These are phyloP conservation scores for Trachelus stipa DNA, from an alignment of 2,888 invertebrate species.

Conservation along the genomic window DNA sequence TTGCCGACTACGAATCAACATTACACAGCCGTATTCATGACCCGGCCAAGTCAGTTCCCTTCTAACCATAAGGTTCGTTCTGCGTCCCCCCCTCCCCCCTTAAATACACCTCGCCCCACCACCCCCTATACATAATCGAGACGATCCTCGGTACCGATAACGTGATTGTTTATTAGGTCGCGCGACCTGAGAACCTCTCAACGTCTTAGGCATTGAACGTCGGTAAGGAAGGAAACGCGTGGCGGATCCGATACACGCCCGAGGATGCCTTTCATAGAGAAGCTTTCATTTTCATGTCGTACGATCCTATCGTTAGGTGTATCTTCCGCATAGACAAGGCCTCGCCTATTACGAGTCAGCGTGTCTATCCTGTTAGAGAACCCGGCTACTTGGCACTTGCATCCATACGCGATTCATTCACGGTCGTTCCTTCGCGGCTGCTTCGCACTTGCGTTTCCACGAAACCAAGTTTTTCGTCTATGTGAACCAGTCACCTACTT, in stretches of 20 bases:
- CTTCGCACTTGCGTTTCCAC: not conserved
- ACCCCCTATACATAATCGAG: not conserved
- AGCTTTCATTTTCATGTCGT: conserved; percentile 9
- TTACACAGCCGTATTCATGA: not conserved
- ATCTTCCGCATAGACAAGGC: conserved; percentile 6
- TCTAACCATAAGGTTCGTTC: not conserved
- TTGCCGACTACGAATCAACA: not conserved
- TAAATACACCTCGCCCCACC: not conserved
- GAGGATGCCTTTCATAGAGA: not conserved
- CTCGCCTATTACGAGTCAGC: conserved; percentile 1
- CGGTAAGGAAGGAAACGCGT: not conserved
- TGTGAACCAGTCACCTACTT: not conserved
- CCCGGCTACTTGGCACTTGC: not conserved
- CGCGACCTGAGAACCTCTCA: not conserved
- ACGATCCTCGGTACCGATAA: not conserved
- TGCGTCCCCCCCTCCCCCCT: not conserved
- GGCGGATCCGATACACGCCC: not conserved
- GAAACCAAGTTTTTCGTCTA: not conserved
- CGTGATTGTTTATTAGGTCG: not conserved
- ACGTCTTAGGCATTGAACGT: not conserved
- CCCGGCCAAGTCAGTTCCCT: not conserved
- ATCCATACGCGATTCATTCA: not conserved
- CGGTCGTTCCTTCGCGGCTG: not conserved
- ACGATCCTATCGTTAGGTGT: not conserved
- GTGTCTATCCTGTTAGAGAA: not conserved